These are phyloP conservation scores for Hyposoter dolosus DNA, from an alignment of 2,888 invertebrate species.

Conservation along the genomic window DNA sequence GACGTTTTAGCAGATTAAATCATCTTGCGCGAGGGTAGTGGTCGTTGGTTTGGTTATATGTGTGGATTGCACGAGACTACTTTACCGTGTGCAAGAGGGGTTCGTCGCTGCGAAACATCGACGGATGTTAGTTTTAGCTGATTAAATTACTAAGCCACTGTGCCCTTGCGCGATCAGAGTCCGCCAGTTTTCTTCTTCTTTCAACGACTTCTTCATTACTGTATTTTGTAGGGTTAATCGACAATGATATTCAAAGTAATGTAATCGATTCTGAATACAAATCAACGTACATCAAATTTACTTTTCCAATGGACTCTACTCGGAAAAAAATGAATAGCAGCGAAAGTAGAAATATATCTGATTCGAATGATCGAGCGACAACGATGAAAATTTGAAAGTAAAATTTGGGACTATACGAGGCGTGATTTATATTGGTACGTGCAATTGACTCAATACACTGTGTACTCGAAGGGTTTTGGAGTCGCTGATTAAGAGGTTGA, in stretches of 20 bases:
- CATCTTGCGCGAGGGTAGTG: slow-evolving; percentile 78
- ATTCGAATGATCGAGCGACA: no score
- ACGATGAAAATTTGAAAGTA: no score
- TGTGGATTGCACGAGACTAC: slow-evolving; percentile 50
- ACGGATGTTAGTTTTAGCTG: slow-evolving; percentile 84
- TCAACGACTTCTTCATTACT: slow-evolving; percentile 45
- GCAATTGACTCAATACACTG: no score
- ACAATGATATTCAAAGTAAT: slow-evolving; percentile 51
- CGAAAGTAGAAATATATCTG: no score
- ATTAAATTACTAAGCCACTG: slow-evolving; percentile 84
- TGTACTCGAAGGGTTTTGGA: no score
- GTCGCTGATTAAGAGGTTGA: no score
- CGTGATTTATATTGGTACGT: no score
- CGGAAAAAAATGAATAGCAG: background rate
- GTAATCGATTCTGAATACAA: slow-evolving; percentile 23
- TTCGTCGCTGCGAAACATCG: slow-evolving; percentile 75
- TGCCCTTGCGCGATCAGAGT: slow-evolving; percentile 81
- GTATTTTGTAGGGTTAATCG: slow-evolving; percentile 49
- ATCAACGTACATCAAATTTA: slow-evolving; percentile 31
- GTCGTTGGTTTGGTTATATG: slow-evolving; percentile 74
- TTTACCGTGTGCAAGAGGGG: slow-evolving; percentile 68
- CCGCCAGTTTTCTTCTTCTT: slow-evolving; percentile 77
- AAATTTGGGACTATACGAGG: no score
- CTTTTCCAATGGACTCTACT: background rate
- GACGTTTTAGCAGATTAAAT: slow-evolving; percentile 84